Evolutionary conservation across 2,888 invertebrate genomes (phyloP).

Genomic region (Sesamia inferens): DNA sequence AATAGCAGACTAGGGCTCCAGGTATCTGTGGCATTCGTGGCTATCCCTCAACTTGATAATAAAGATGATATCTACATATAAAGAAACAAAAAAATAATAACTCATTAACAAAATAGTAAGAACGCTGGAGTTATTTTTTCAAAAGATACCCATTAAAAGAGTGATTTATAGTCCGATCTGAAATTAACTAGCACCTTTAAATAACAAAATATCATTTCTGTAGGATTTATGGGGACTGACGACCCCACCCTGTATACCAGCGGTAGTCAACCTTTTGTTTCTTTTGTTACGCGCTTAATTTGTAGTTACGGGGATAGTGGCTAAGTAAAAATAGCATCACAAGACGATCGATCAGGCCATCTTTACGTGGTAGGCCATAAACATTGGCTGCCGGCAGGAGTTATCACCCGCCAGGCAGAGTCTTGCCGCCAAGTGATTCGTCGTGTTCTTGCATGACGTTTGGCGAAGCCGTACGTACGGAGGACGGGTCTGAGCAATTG

Average conservation of each 20-base stretch:
- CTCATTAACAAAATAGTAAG: conserved; percentile 65
- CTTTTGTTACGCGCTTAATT: background rate
- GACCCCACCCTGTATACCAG: conserved; percentile 61
- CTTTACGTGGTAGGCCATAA: too few species aligned
- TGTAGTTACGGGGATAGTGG: background rate
- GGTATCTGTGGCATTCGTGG: conserved; percentile 1
- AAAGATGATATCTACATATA: conserved; percentile 46
- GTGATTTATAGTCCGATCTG: conserved; percentile 77
- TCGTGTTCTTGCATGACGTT: too few species aligned
- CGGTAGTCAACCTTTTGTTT: conserved; percentile 45
- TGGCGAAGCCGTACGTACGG: too few species aligned
- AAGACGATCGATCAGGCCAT: background rate
- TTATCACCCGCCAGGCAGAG: too few species aligned
- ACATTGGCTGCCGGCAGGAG: too few species aligned
- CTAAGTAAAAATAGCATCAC: background rate
- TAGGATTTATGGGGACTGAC: conserved; percentile 72
- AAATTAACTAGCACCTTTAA: conserved; percentile 79
- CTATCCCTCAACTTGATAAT: conserved; percentile 12
- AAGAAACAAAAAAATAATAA: conserved; percentile 42
- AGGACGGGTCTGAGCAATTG: too few species aligned
- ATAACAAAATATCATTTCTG: conserved; percentile 80
- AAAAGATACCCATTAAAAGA: conserved; percentile 65
- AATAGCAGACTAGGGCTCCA: too few species aligned
- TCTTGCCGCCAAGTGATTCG: too few species aligned
- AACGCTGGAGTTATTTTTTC: conserved; percentile 60